Conservation (phyloP, 2,888 invertebrate species). For the Listrodromus nycthemerus region DNA sequence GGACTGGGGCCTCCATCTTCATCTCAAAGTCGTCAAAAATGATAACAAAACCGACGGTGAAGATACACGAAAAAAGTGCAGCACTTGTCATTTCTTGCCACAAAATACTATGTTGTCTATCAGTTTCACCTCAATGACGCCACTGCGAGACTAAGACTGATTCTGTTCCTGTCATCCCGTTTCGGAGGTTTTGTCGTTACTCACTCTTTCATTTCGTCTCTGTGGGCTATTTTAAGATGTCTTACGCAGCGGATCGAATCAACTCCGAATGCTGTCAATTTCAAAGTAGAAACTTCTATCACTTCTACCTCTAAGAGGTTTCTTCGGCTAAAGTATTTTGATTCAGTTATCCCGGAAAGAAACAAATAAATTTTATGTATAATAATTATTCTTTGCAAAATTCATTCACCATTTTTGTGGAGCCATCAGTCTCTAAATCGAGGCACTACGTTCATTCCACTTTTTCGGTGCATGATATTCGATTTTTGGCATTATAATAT, state of each 20-base stretch:
- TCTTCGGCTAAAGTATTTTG: too few relatives aligned
- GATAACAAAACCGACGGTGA: slow-evolving; percentile 19
- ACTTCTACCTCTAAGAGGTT: not conserved
- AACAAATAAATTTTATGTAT: too few relatives aligned
- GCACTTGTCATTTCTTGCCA: slow-evolving; percentile 24
- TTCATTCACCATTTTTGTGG: too few relatives aligned
- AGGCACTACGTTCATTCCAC: too few relatives aligned
- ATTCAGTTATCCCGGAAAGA: too few relatives aligned
- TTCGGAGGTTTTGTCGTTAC: not conserved
- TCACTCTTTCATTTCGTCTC: not conserved
- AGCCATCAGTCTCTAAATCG: too few relatives aligned
- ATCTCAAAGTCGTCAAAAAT: slow-evolving; percentile 15
- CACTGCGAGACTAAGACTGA: slow-evolving; percentile 19
- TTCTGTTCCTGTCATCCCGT: slow-evolving; percentile 30
- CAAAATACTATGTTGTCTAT: slow-evolving; percentile 34
- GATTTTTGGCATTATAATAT: too few relatives aligned
- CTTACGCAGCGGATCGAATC: not conserved
- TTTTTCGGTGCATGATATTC: too few relatives aligned
- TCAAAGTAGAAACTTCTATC: not conserved
- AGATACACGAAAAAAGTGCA: slow-evolving; percentile 7
- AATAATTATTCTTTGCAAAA: too few relatives aligned
- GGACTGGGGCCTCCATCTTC: slow-evolving; percentile 32
- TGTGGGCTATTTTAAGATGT: not conserved
- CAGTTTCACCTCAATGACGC: slow-evolving; percentile 9
- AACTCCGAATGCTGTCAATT: not conserved